Base-by-base conservation (phyloP, 2,113 vertebrate species). In the Australoheros scitulus region DNA sequence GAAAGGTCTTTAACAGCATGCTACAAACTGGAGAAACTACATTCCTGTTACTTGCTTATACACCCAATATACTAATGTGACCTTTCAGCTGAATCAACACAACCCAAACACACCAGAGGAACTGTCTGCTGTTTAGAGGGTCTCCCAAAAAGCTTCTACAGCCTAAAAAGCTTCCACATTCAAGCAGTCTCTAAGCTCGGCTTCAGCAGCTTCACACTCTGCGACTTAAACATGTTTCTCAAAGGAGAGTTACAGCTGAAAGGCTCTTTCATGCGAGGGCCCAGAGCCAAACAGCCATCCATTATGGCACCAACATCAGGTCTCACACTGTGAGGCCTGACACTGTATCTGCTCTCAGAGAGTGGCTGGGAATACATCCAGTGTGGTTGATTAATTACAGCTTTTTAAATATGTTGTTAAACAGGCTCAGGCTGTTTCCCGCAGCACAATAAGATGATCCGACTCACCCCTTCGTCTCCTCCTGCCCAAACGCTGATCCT, bases 391-490 rank as follows among this genome's bases (percentile, higher is more conserved):
- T 55, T 32, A 3, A 72, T 20, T 56, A 8, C 9, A 9, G 8
- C n/a, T n/a, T 56, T 55, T 47, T 70, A 11, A 17, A 50, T 55
- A 18, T 55, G 20, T n/a, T 72, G 26, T 11, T 72, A 50, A 47
- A 18, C 15, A 50, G 47, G 7, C 47, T 50, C 15, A 0, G 15
- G 43, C 43, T 52, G 6, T 52, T 18, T 17, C 47, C 47, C 26
- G 32, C 47, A 32, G 52, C 47, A 55, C 47, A 9, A 29, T 55
- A 1, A n/a, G 24, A 24, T 8, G 14, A 15, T 18, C 1, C 3
- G 5, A 7, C 89, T 91, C 86, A 95, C 94, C 94, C 79, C 76
- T 85, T 22, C 75, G 82, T 22, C 86, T 92, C 83, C 76, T 91
- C 63, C 83, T 87, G 61, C 80, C 61, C 1, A 80, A 26, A 2